These are phyloP conservation scores for Vulpes ferrilata DNA, from an alignment of 2,113 vertebrate species.

Conservation along the genomic window DNA sequence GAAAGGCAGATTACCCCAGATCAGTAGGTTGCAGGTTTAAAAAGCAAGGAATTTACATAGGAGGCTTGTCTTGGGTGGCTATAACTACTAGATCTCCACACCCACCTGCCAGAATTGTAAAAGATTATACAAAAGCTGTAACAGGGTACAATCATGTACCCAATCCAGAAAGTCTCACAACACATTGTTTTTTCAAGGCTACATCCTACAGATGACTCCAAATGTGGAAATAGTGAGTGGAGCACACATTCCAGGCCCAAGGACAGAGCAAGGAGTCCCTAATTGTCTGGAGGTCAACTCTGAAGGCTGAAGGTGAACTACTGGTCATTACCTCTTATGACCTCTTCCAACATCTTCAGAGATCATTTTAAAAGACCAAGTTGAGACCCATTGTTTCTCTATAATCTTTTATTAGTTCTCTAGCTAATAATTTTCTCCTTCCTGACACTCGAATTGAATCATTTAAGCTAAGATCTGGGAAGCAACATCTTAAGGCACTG, in stretches of 20 bases:
- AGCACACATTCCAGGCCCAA: neutral
- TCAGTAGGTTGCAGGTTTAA: neutral
- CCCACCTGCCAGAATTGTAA: neutral
- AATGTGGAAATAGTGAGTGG: neutral
- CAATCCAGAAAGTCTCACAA: neutral
- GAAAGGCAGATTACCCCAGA: neutral
- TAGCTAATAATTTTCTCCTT: neutral
- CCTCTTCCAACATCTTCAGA: neutral
- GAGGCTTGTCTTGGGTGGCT: neutral
- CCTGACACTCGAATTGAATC: neutral
- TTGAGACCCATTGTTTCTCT: neutral
- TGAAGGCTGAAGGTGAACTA: neutral
- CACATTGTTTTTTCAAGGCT: neutral
- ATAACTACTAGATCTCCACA: neutral
- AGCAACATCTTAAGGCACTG: accelerated
- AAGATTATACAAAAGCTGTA: neutral
- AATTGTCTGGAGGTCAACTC: no score
- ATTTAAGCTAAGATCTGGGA: neutral
- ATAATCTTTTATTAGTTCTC: neutral
- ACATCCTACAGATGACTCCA: neutral
- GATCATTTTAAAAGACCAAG: neutral
- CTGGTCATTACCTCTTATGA: neutral
- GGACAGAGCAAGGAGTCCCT: accelerated
- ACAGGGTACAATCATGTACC: neutral
- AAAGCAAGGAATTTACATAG: neutral